phyloP scores from a whole-genome alignment of 2,888 invertebrate species.

The Archips crataeganus region DNA sequence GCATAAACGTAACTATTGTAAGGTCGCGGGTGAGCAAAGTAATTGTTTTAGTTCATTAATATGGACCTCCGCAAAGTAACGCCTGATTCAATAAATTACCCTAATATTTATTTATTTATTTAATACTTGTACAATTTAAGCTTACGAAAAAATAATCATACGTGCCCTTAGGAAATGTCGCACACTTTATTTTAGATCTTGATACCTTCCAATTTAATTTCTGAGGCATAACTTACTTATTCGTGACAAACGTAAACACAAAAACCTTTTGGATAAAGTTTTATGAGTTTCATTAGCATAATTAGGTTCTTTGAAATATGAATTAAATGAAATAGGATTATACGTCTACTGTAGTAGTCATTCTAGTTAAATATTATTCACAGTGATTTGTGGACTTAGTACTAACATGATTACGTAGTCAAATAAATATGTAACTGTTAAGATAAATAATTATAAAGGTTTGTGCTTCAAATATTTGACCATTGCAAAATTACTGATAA shows the following conservation, averaged over 20 bases:
- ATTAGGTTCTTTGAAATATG: slow-evolving; percentile 14
- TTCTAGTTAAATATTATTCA: background rate
- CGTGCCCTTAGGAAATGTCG: background rate
- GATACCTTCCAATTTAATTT: slow-evolving; percentile 20
- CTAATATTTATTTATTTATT: no score
- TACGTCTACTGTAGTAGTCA: background rate
- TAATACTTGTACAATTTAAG: background rate
- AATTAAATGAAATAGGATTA: background rate
- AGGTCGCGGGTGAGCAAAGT: no score
- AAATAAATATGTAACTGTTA: no score
- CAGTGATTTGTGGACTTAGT: background rate
- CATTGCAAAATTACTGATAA: no score
- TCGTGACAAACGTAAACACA: slow-evolving; percentile 12
- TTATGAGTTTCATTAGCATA: slow-evolving; percentile 26
- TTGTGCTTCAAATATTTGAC: no score
- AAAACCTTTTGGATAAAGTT: slow-evolving; percentile 21
- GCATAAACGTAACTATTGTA: no score
- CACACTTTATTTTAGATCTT: background rate
- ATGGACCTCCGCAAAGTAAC: no score
- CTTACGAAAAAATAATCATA: slow-evolving; percentile 10
- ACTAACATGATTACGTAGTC: no score
- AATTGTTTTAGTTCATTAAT: no score
- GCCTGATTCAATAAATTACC: no score
- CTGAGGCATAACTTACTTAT: slow-evolving; percentile 14
- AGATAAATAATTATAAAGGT: no score